These are phyloP conservation scores for Podabrus alpinus DNA, from an alignment of 2,888 invertebrate species.

Conservation along the genomic window DNA sequence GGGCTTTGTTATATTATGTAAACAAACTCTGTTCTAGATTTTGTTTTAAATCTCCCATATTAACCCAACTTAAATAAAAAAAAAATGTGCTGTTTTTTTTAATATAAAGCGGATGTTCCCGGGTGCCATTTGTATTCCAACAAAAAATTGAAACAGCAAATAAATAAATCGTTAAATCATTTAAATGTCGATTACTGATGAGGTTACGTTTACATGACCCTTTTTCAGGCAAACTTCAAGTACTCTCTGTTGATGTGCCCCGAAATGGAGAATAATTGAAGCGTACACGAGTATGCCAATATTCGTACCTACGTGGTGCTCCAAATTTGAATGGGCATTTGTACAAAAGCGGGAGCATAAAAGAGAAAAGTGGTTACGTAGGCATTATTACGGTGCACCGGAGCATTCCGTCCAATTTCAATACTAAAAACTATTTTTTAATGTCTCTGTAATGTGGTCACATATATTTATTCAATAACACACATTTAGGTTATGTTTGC, in stretches of 20 bases:
- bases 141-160: not conserved
- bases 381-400: constrained; percentile 22
- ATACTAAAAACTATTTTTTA: constrained; percentile 10
- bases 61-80: too few species aligned
- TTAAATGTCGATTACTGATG: not conserved
- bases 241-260: constrained; percentile 7
- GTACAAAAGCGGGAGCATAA: constrained; percentile 31
- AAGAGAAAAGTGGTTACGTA: constrained; percentile 26
- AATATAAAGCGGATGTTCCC: too few species aligned
- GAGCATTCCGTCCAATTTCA: constrained; percentile 1
- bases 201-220: constrained; percentile 1
- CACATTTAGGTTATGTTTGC: constrained; percentile 22
- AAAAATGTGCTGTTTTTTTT: too few species aligned
- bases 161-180: not conserved
- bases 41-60: too few species aligned
- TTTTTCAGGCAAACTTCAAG: constrained; percentile 10
- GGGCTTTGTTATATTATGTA: too few species aligned
- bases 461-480: constrained; percentile 18
- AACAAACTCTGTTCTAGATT: too few species aligned
- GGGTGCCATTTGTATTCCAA: too few species aligned
- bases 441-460: constrained; percentile 29
- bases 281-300: constrained; percentile 49
- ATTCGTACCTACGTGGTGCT: constrained; percentile 52
- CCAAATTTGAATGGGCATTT: constrained; percentile 32
- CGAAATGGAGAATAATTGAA: constrained; percentile 36